Evolutionary conservation across 1,140 invertebrate species (phyloP).

Genomic region (Portunus trituberculatus): DNA sequence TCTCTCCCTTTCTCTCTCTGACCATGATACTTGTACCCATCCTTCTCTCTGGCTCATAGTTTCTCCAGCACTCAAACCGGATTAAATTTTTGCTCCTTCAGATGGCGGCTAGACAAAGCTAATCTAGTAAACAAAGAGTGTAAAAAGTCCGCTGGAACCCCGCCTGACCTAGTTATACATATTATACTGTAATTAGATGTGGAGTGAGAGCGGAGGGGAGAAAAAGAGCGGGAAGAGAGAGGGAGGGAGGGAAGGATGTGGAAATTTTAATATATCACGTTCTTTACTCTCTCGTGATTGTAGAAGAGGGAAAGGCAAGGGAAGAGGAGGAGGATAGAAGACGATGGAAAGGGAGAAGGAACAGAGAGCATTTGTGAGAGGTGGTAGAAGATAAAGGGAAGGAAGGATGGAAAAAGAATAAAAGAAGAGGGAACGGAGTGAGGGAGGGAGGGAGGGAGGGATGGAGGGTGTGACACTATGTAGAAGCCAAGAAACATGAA

Average conservation of each 20-base stretch:
- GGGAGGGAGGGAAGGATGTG: not conserved
- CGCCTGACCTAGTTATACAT: constrained; percentile 18
- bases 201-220: not conserved
- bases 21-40: not conserved
- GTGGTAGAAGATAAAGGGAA: not conserved
- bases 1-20: not conserved
- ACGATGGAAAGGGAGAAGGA: not conserved
- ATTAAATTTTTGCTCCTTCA: not conserved
- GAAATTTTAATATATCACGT: too few relatives aligned
- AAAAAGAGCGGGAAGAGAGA: not conserved
- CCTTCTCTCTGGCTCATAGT: too few relatives aligned
- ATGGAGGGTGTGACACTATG: not conserved
- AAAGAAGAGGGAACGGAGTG: not conserved
- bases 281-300: too few relatives aligned
- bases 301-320: not conserved
- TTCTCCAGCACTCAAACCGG: not conserved
- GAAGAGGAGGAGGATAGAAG: not conserved
- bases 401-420: not conserved
- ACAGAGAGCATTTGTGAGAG: not conserved
- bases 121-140: constrained; percentile 1
- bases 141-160: not conserved
- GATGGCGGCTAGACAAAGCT: not conserved
- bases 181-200: constrained; percentile 6
- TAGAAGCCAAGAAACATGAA: not conserved
- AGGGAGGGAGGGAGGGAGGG: not conserved